Conservation (phyloP, 2,888 invertebrate genomes). For the Taphrorychus bicolor region DNA sequence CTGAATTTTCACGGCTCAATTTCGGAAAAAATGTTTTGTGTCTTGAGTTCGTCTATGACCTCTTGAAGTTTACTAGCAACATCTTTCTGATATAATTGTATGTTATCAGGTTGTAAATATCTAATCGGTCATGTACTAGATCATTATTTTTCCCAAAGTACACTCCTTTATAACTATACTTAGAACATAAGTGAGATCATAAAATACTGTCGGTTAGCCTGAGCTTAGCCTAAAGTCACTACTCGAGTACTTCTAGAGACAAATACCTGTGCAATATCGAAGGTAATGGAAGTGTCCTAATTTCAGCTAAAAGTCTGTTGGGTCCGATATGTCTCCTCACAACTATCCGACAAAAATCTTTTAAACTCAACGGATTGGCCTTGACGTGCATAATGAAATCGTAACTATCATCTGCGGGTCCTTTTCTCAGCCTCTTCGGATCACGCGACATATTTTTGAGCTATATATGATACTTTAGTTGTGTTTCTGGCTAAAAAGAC, state of each 20-base stretch:
- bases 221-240: background rate
- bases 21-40: too few relatives aligned
- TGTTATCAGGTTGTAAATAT: too few relatives aligned
- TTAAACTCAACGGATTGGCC: slow-evolving; percentile 62
- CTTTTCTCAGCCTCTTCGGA: slow-evolving; percentile 52
- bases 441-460: slow-evolving; percentile 55
- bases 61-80: too few relatives aligned
- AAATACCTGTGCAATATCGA: slow-evolving; percentile 65
- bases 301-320: slow-evolving; percentile 54
- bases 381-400: slow-evolving; percentile 52
- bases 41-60: too few relatives aligned
- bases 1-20: too few relatives aligned
- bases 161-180: slow-evolving; percentile 2
- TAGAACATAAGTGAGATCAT: slow-evolving; percentile 37
- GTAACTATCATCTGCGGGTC: slow-evolving; percentile 52
- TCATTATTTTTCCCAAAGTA: too few relatives aligned
- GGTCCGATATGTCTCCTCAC: slow-evolving; percentile 61
- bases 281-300: slow-evolving; percentile 65
- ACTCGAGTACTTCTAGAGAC: slow-evolving; percentile 61
- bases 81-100: too few relatives aligned
- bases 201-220: slow-evolving; percentile 14
- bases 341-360: slow-evolving; percentile 66
- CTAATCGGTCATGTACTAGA: too few relatives aligned
- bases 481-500: too few relatives aligned
- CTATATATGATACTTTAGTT: slow-evolving; percentile 10